These are phyloP conservation scores for Arenaria interpres DNA, from an alignment of 2,113 vertebrate species.

Conservation along the genomic window DNA sequence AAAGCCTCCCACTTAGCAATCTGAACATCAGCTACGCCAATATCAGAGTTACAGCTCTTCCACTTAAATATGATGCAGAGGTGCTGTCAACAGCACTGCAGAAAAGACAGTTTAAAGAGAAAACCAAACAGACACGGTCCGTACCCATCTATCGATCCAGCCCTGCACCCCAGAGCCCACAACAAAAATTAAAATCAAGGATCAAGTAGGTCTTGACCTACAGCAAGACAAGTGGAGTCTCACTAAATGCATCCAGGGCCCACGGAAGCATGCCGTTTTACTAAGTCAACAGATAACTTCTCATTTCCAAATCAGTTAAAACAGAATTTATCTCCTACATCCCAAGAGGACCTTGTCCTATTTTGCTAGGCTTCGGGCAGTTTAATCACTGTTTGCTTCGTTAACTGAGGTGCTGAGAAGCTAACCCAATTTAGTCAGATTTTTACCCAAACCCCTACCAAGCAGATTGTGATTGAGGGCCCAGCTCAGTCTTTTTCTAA, in stretches of 20 bases:
- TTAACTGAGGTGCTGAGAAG: not conserved
- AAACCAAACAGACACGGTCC: fast-evolving
- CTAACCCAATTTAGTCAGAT: not conserved
- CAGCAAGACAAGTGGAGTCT: not conserved
- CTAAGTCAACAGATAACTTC: not conserved
- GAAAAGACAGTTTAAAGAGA: not conserved
- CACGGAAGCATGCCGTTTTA: not conserved
- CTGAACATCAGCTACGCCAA: not conserved
- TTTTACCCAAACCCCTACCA: not conserved
- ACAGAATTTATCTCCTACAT: not conserved
- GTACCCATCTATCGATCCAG: not conserved
- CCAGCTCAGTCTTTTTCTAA: not conserved
- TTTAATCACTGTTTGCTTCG: not conserved
- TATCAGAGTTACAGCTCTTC: not conserved
- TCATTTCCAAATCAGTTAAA: not conserved
- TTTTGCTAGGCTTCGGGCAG: not conserved
- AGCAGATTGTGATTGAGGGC: not conserved
- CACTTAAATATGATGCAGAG: not conserved
- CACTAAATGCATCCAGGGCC: not conserved
- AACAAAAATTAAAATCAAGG: not conserved
- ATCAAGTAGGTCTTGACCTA: not conserved
- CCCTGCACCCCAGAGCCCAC: not conserved
- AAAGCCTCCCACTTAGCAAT: not conserved
- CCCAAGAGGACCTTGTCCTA: not conserved
- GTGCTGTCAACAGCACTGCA: not conserved